phyloP scores from a whole-genome alignment of 1,140 invertebrate genomes.

The Pseudobourletiella spinata region DNA sequence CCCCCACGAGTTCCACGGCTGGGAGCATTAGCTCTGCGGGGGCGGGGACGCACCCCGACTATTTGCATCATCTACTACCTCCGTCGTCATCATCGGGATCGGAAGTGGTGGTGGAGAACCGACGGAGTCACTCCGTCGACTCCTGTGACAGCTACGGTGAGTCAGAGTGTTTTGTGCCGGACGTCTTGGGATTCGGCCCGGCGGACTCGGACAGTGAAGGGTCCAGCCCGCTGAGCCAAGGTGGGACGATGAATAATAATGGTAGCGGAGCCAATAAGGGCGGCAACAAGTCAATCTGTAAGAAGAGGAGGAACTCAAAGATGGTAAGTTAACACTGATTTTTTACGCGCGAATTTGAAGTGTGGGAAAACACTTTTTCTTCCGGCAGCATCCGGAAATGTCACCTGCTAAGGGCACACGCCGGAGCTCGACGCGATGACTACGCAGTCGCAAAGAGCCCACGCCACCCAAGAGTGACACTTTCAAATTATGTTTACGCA shows the following conservation, averaged over 20 bases:
- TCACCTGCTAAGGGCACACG: too few relatives aligned
- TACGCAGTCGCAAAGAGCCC: too few relatives aligned
- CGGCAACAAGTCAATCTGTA: too few relatives aligned
- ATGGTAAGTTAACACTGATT: background rate
- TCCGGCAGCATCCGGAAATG: too few relatives aligned
- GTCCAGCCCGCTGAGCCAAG: background rate
- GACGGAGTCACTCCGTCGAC: background rate
- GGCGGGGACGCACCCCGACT: background rate
- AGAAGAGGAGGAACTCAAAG: background rate
- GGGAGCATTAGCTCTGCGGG: too few relatives aligned
- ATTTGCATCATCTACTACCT: background rate
- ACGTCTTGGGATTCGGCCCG: background rate
- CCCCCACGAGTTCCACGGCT: background rate
- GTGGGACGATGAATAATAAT: too few relatives aligned
- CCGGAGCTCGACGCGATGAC: too few relatives aligned
- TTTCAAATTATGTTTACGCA: background rate
- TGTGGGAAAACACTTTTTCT: too few relatives aligned
- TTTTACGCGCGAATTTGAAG: too few relatives aligned
- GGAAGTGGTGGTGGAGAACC: background rate
- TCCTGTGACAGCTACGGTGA: background rate
- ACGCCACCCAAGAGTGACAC: too few relatives aligned
- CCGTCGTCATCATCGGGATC: background rate
- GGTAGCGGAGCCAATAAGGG: too few relatives aligned
- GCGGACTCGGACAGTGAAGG: background rate
- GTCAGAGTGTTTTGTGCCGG: background rate